A percentile compares a stretch with the other conserved stretches of the same genome.
These are phyloP conservation scores for Ptychadena robeensis DNA, from an alignment of 2,797 vertebrate species.

Conservation along the genomic window DNA sequence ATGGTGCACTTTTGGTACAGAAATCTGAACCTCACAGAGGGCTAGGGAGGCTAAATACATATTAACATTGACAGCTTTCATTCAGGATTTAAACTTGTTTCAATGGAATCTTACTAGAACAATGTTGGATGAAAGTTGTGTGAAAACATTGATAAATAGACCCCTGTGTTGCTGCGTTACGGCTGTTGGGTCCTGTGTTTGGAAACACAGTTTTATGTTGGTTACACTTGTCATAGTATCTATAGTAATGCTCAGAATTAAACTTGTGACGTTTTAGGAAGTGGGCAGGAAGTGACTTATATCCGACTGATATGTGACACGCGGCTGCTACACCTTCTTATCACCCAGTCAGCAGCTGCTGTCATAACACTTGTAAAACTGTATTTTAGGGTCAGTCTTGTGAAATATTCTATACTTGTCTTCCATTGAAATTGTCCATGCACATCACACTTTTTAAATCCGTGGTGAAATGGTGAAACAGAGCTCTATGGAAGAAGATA, in stretches of 20 bases:
- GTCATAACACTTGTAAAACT: neutral
- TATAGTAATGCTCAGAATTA: conserved; percentile 4
- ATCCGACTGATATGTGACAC: conserved; percentile 34
- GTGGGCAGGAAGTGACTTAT: conserved; percentile 53
- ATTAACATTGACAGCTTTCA: too few relatives aligned
- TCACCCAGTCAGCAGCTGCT: conserved; percentile 29
- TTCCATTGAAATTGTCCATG: neutral
- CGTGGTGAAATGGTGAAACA: neutral
- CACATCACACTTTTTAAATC: neutral
- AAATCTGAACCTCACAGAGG: too few relatives aligned
- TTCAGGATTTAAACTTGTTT: too few relatives aligned
- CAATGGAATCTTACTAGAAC: too few relatives aligned
- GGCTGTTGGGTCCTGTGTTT: neutral
- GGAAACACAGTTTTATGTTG: neutral
- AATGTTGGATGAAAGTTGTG: too few relatives aligned
- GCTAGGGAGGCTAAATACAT: too few relatives aligned
- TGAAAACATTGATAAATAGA: too few relatives aligned
- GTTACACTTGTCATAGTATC: conserved; percentile 8
- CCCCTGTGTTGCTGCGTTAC: conserved; percentile 9
- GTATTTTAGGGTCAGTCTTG: neutral
- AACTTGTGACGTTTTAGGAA: conserved; percentile 43
- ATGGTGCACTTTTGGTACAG: too few relatives aligned
- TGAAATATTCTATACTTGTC: neutral
- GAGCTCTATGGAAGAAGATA: too few relatives aligned
- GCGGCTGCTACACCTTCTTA: conserved; percentile 5